A percentile compares a stretch with the other conserved stretches of the same genome.
Evolutionary conservation across 2,888 invertebrate species (phyloP).

Genomic region (Diogma glabrata): DNA sequence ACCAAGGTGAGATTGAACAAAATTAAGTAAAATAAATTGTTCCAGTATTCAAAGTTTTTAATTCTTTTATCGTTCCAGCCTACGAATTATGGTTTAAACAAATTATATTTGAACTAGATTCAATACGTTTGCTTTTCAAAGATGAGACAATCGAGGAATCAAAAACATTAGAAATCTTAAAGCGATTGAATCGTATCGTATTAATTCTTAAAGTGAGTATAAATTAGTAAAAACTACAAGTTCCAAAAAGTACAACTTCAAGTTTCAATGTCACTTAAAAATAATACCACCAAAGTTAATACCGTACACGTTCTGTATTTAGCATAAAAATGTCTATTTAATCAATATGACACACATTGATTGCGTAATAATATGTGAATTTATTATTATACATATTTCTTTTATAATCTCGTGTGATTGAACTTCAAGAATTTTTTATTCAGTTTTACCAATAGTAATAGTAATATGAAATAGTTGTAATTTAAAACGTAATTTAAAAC

Average conservation of each 20-base stretch:
- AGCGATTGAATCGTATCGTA: slow-evolving; percentile 80
- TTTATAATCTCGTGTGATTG: too few relatives aligned
- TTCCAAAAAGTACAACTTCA: too few relatives aligned
- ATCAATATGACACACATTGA: not conserved
- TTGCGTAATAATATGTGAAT: not conserved
- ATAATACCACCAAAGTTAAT: too few relatives aligned
- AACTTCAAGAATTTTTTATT: too few relatives aligned
- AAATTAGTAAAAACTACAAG: not conserved
- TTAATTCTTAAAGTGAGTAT: slow-evolving; percentile 73
- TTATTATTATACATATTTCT: not conserved
- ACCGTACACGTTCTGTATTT: too few relatives aligned
- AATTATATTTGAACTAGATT: slow-evolving; percentile 93
- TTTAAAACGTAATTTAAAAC: too few relatives aligned
- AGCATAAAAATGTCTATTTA: too few relatives aligned
- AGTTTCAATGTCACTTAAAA: too few relatives aligned
- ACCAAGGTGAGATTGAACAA: slow-evolving; percentile 80
- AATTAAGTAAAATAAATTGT: not conserved
- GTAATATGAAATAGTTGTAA: slow-evolving; percentile 3
- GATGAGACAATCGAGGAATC: slow-evolving; percentile 72
- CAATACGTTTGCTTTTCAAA: slow-evolving; percentile 70
- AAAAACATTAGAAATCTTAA: slow-evolving; percentile 84
- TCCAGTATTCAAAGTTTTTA: not conserved
- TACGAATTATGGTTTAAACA: slow-evolving; percentile 99
- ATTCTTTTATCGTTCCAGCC: slow-evolving; percentile 44
- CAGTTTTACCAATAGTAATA: too few relatives aligned